phyloP scores from a whole-genome alignment of 2,888 invertebrate genomes.

The Drosophila testacea region DNA sequence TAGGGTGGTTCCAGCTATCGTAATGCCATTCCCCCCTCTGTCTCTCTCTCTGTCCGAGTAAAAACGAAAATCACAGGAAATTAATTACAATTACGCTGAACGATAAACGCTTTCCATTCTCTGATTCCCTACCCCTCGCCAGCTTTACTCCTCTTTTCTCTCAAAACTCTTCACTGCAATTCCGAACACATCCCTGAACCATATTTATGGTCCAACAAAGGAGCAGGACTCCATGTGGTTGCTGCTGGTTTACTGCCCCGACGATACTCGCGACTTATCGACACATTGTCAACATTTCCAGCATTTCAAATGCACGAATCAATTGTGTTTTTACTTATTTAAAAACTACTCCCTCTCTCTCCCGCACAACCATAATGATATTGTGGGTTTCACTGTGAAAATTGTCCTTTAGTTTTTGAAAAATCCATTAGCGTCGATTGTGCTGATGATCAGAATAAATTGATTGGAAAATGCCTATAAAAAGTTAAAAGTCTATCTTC shows the following conservation, averaged over 20 bases:
- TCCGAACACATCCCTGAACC: constrained; percentile 7
- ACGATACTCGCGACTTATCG: constrained; percentile 52
- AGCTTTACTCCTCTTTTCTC: not conserved
- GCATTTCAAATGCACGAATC: constrained; percentile 65
- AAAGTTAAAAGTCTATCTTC: constrained; percentile 27
- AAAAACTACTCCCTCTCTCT: not conserved
- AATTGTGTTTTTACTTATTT: constrained; percentile 48
- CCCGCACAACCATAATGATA: constrained; percentile 53
- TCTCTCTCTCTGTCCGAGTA: constrained; percentile 31
- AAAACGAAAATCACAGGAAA: constrained; percentile 77
- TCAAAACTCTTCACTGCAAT: not conserved
- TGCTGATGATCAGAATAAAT: constrained; percentile 46
- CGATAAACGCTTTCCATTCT: constrained; percentile 57
- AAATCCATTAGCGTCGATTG: constrained; percentile 18
- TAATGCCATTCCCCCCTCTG: constrained; percentile 2
- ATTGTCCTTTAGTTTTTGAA: constrained; percentile 33
- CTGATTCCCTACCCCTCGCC: not conserved
- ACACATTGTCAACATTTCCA: constrained; percentile 65
- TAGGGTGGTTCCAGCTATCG: constrained; percentile 45
- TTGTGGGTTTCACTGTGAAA: constrained; percentile 47
- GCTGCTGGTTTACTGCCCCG: constrained; percentile 57
- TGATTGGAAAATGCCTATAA: constrained; percentile 69
- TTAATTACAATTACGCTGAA: constrained; percentile 80
- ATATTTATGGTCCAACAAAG: constrained; percentile 12
- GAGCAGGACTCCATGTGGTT: constrained; percentile 15